These are phyloP conservation scores for Promerops cafer DNA, from an alignment of 2,113 vertebrate genomes.

Conservation along the genomic window DNA sequence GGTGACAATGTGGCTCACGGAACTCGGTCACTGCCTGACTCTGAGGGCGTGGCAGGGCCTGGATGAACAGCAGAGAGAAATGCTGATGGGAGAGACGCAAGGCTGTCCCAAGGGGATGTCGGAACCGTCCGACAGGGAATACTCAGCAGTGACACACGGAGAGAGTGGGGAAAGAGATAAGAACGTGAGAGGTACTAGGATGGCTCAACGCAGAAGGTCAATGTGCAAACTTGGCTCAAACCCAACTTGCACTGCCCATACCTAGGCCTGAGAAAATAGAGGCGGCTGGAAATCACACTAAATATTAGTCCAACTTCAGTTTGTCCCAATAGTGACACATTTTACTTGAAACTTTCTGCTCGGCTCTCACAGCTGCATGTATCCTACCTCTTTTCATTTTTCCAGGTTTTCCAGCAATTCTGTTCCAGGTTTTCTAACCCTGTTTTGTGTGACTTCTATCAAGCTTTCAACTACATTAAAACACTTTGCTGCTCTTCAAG, in stretches of 20 bases:
- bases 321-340: not conserved
- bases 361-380: not conserved
- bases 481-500: not conserved
- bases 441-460: not conserved
- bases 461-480: not conserved
- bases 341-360: not conserved
- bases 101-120: not conserved
- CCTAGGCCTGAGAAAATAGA: not conserved
- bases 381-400: not conserved
- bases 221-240: not conserved
- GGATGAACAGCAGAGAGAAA: not conserved
- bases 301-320: not conserved
- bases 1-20: not conserved
- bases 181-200: not conserved
- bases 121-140: rapidly evolving
- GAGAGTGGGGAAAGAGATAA: not conserved
- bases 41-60: rapidly evolving
- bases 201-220: not conserved
- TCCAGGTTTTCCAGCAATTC: not conserved
- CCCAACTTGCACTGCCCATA: not conserved
- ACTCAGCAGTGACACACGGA: not conserved
- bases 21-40: not conserved
- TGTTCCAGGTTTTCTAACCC: not conserved
- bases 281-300: not conserved
- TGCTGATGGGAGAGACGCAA: rapidly evolving